Evolutionary conservation across 2,797 vertebrate genomes (phyloP).

Genomic region (Rhinoraja longicauda): DNA sequence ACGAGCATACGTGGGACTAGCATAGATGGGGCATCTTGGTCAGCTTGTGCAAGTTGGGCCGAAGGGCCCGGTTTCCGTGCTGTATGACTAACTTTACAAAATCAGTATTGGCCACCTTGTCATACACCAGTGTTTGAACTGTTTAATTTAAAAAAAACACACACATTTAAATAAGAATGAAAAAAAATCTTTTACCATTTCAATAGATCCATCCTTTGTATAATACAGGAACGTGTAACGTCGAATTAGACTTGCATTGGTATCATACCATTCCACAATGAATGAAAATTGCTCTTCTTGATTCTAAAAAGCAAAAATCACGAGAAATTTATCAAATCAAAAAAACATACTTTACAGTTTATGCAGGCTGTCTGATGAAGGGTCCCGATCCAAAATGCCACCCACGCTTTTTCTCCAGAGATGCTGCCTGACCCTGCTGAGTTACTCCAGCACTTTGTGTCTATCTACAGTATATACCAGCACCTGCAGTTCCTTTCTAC

Average conservation of each 20-base stretch:
- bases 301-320: conserved; percentile 50
- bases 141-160: not conserved
- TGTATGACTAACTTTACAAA: not conserved
- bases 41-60: too few relatives aligned
- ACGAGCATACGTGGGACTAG: too few relatives aligned
- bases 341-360: not conserved
- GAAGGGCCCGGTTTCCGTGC: too few relatives aligned
- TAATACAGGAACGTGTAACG: conserved; percentile 87
- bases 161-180: not conserved
- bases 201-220: conserved; percentile 78
- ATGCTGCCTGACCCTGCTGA: too few relatives aligned
- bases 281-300: conserved; percentile 83
- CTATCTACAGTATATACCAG: too few relatives aligned
- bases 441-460: too few relatives aligned
- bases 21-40: too few relatives aligned
- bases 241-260: conserved; percentile 73
- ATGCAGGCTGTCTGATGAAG: too few relatives aligned
- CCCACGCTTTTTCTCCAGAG: too few relatives aligned
- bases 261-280: conserved; percentile 86
- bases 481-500: too few relatives aligned
- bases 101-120: not conserved
- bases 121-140: not conserved
- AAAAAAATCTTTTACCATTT: conserved; percentile 71
- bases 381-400: too few relatives aligned
- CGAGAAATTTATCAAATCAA: not conserved